phyloP scores from a whole-genome alignment of 2,888 invertebrate species.

The Acleris cristana region DNA sequence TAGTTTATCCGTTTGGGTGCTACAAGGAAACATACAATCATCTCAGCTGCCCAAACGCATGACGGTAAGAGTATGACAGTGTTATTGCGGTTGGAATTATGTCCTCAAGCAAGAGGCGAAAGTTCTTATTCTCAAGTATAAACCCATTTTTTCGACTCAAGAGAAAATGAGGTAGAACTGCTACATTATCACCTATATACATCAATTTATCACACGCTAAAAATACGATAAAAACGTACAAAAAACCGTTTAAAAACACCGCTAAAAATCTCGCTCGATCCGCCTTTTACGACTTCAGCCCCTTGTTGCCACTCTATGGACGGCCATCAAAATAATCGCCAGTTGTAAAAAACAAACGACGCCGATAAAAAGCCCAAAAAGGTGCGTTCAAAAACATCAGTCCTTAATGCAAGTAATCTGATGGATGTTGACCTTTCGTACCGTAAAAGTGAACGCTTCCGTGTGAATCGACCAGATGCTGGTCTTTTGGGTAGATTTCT shows the following conservation, averaged over 20 bases:
- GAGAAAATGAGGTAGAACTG: no score
- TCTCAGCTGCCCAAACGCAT: no score
- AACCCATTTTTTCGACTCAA: no score
- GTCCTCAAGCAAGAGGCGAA: no score
- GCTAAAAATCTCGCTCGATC: constrained; percentile 52
- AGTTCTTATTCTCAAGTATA: no score
- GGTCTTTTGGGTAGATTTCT: constrained; percentile 33
- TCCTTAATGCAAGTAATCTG: constrained; percentile 36
- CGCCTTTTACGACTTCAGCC: constrained; percentile 39
- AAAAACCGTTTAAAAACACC: constrained; percentile 38
- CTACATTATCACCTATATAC: not conserved
- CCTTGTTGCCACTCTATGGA: constrained; percentile 37
- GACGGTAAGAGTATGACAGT: no score
- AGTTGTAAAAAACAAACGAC: constrained; percentile 51
- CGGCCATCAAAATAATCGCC: constrained; percentile 48
- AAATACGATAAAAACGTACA: not conserved
- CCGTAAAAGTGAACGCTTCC: constrained; percentile 36
- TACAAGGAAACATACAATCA: no score
- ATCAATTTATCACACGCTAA: not conserved
- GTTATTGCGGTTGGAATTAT: no score
- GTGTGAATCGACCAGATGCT: constrained; percentile 43
- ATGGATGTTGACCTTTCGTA: constrained; percentile 37
- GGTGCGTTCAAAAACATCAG: constrained; percentile 36
- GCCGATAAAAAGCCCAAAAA: constrained; percentile 42
- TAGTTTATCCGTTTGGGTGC: no score